Evolutionary conservation across 2,797 vertebrate genomes (phyloP).

Genomic region (Microchirus variegatus): DNA sequence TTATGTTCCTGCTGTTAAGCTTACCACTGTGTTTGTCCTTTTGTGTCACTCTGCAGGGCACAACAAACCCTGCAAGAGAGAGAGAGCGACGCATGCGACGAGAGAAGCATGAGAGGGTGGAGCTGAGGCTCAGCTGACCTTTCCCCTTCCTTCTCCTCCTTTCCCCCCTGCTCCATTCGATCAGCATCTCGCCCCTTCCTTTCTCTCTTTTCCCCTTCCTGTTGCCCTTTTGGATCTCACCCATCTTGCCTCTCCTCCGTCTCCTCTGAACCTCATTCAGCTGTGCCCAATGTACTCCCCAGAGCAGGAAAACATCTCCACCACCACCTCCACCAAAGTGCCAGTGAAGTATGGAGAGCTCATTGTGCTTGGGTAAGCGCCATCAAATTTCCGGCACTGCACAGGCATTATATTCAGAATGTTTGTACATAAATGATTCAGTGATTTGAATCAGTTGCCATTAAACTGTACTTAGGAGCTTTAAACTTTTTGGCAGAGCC

Average conservation of each 20-base stretch:
- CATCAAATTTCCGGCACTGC: background rate
- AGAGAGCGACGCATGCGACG: conserved; percentile 58
- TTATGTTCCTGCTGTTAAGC: background rate
- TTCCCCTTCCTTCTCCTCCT: conserved; percentile 70
- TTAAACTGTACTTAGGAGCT: background rate
- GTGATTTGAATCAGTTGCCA: background rate
- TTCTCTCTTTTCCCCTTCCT: conserved; percentile 49
- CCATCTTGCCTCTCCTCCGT: conserved; percentile 32
- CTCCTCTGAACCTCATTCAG: conserved; percentile 51
- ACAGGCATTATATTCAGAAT: too few relatives aligned
- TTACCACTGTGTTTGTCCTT: conserved; percentile 32
- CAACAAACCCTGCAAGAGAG: conserved; percentile 39
- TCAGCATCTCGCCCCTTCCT: conserved; percentile 43
- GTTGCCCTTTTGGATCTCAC: conserved; percentile 40
- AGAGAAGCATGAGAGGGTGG: conserved; percentile 82
- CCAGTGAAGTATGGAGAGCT: conserved; percentile 99
- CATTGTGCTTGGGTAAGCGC: conserved; percentile 96
- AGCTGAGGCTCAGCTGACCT: conserved; percentile 82
- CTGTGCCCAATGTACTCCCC: conserved; percentile 95
- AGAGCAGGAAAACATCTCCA: conserved; percentile 98
- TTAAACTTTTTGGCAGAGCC: background rate
- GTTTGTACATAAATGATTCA: background rate
- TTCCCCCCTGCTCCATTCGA: conserved; percentile 42
- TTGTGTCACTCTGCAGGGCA: conserved; percentile 55
- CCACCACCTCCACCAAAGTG: conserved; percentile 92